phyloP scores from a whole-genome alignment of 2,888 invertebrate genomes.

The Ormyrus thymus region DNA sequence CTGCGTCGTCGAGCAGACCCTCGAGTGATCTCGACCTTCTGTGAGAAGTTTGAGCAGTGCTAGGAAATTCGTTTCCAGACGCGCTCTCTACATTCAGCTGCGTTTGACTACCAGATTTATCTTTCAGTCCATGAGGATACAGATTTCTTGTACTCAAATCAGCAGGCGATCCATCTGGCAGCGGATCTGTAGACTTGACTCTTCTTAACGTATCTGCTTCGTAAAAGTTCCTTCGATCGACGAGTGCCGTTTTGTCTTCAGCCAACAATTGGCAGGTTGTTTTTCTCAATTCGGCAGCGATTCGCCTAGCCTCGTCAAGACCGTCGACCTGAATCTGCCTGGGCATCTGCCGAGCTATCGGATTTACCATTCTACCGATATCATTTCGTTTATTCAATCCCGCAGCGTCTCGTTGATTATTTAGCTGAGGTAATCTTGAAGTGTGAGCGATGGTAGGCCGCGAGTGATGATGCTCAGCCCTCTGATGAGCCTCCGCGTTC shows the following conservation, averaged over 20 bases:
- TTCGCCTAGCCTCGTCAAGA: constrained; percentile 69
- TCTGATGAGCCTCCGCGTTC: constrained; percentile 25
- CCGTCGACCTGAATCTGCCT: constrained; percentile 68
- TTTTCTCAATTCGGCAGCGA: constrained; percentile 71
- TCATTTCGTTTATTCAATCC: constrained; percentile 76
- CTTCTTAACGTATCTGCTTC: constrained; percentile 81
- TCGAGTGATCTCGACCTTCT: constrained; percentile 79
- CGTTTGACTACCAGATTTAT: constrained; percentile 67
- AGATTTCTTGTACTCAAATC: constrained; percentile 69
- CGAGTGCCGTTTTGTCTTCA: constrained; percentile 72
- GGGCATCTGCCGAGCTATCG: constrained; percentile 75
- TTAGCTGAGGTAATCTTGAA: constrained; percentile 76
- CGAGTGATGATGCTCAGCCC: constrained; percentile 24
- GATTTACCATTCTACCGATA: constrained; percentile 85
- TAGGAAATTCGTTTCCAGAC: constrained; percentile 50
- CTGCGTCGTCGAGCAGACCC: constrained; percentile 78
- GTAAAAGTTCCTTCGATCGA: constrained; percentile 84
- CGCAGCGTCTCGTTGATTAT: constrained; percentile 83
- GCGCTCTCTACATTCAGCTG: constrained; percentile 49
- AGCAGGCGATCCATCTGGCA: constrained; percentile 67
- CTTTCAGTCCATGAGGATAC: constrained; percentile 72
- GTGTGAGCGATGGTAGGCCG: constrained; percentile 58
- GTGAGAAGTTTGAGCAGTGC: constrained; percentile 67
- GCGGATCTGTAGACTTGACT: constrained; percentile 70
- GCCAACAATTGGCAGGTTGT: constrained; percentile 70